Evolutionary conservation across 2,888 invertebrate genomes (phyloP).

Genomic region (Ectobius pallidus): DNA sequence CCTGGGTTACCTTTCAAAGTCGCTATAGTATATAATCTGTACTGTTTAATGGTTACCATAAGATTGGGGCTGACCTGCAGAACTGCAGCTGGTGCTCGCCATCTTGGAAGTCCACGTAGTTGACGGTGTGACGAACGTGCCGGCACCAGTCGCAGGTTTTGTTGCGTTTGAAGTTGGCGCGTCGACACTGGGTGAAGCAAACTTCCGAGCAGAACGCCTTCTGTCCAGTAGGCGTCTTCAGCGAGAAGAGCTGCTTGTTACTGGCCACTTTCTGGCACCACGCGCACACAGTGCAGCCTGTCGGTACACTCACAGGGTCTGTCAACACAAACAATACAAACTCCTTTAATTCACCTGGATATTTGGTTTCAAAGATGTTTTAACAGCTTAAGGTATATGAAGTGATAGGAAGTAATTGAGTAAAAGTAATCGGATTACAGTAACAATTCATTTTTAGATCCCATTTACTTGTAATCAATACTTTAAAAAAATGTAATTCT

Average conservation of each 20-base stretch:
- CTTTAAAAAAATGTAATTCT: no score
- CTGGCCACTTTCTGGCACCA: constrained; percentile 70
- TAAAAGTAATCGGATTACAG: no score
- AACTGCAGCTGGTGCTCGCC: constrained; percentile 91
- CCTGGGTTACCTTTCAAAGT: no score
- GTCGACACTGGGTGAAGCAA: constrained; percentile 87
- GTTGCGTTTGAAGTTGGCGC: constrained; percentile 89
- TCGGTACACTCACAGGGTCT: constrained; percentile 38
- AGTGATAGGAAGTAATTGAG: no score
- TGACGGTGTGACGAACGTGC: constrained; percentile 87
- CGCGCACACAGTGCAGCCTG: constrained; percentile 59
- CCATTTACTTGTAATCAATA: no score
- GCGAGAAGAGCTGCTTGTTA: constrained; percentile 46
- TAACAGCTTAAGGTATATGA: no score
- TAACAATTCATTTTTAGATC: no score
- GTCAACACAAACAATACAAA: background rate
- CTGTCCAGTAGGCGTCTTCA: constrained; percentile 54
- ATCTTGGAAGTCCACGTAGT: constrained; percentile 90
- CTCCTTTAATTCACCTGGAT: no score
- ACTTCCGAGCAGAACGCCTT: constrained; percentile 81
- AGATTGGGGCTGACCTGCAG: no score
- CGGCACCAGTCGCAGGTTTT: constrained; percentile 95
- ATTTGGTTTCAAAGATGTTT: no score
- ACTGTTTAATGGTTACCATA: no score
- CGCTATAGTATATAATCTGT: no score